Percentiles rank a stretch among this genome's conserved stretches.
Conservation (phyloP, 2,113 vertebrate species). For the Dasyurus viverrinus region DNA sequence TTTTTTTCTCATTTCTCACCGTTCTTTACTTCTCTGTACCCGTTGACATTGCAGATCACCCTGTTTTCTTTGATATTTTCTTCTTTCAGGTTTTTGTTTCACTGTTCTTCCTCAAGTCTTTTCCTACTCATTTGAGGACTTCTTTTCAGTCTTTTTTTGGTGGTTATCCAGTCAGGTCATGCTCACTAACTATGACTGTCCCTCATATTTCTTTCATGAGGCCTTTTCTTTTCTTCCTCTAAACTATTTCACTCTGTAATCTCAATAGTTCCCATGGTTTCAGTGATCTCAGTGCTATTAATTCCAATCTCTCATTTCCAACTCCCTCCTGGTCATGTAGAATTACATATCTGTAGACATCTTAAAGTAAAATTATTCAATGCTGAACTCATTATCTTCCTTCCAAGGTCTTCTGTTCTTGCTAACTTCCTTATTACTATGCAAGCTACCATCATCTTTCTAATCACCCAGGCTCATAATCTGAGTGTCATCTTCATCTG, state of each 20-base stretch:
- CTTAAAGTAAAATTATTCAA: background rate
- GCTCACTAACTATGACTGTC: background rate
- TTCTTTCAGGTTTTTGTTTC: background rate
- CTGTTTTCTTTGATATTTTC: background rate
- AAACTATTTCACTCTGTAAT: background rate
- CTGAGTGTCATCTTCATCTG: background rate
- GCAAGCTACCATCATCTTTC: background rate
- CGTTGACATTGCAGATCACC: background rate
- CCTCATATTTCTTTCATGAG: background rate
- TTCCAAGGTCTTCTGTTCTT: background rate
- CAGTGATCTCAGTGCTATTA: background rate
- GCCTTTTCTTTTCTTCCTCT: background rate
- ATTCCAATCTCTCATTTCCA: background rate
- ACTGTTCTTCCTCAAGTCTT: background rate
- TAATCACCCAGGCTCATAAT: background rate
- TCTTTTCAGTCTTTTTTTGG: background rate
- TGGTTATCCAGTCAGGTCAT: background rate
- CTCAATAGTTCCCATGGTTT: background rate
- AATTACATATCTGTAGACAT: background rate
- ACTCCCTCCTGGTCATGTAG: background rate
- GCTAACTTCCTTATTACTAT: background rate
- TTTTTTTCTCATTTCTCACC: background rate
- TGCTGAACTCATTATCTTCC: background rate
- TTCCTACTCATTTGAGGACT: background rate
- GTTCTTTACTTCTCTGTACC: background rate